phyloP scores from a whole-genome alignment of 2,888 invertebrate genomes.

The Hirudinaria manillensis region DNA sequence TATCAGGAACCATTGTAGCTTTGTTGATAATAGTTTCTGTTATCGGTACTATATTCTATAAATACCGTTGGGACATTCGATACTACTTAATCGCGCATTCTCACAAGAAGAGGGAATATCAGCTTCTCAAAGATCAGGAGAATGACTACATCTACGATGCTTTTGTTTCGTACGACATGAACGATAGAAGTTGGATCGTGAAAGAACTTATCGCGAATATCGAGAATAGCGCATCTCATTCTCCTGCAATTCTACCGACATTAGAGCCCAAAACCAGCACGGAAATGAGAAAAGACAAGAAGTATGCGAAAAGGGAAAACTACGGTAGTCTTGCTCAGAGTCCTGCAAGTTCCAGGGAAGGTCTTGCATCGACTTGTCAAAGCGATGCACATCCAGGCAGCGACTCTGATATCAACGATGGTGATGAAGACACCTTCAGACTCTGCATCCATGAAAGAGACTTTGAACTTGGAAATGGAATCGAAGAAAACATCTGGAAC shows the following conservation, averaged over 20 bases:
- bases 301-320: not conserved
- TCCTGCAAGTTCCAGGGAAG: not conserved
- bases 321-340: not conserved
- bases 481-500: slow-evolving; percentile 13
- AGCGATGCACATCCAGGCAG: no score
- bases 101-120: not conserved
- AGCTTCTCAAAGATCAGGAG: not conserved
- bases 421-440: not conserved
- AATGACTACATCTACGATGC: slow-evolving; percentile 17
- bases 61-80: slow-evolving; percentile 28
- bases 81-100: slow-evolving; percentile 4
- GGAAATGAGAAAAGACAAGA: not conserved
- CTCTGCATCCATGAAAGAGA: slow-evolving; percentile 26
- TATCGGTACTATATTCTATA: not conserved
- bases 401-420: not conserved
- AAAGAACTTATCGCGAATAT: not conserved
- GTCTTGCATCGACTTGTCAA: slow-evolving; percentile 9
- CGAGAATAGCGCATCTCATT: no score
- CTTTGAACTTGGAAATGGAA: slow-evolving; percentile 19
- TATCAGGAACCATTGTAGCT: not conserved
- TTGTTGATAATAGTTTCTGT: not conserved
- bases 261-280: no score
- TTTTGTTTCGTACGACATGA: slow-evolving; percentile 18
- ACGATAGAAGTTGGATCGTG: slow-evolving; percentile 11
- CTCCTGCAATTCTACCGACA: no score